Evolutionary conservation across 2,797 vertebrate species (phyloP), one percentile per base, ranked within the genome.

Genomic region (Dromococcyx pavoninus): DNA sequence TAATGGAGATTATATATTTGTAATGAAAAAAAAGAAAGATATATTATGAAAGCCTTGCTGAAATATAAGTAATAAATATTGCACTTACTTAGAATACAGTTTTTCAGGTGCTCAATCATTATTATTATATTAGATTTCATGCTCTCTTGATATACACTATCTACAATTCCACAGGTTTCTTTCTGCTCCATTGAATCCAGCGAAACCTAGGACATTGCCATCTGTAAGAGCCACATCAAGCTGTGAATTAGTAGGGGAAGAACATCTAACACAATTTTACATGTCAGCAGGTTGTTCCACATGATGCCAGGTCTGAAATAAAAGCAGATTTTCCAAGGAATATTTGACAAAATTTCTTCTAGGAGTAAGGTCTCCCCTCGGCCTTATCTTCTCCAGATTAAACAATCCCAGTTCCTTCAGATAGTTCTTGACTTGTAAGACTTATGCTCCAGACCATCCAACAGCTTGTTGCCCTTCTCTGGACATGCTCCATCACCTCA

Each of bases 1-100:
- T 86, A 93, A 93, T 85, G 64, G 95, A 62, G 27, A 71, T 85
- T 48, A 87, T 65, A 57, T 25, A 89, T 81, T 54, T 30, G n/a
- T 62, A 80, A 75, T 72, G 24, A 10, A 76, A 81, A 33, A 72
- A 71, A 41, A 41, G 67, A 62, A 58, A 15, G 25, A 69, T 11
- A 1, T 19, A 60, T 65, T 73, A 19, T 53, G 51, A 75, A 88
- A 70, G 13, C 8, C 46, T 88, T 89, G 21, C 16, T 78, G 69
- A 78, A 94, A 91, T 73, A 61, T 6, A 69, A 11, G 5, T 39
- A 92, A 89, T 69, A 25, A 93, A 91, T 83, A 62, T 27, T 73
- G 32, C 6, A 69, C 5, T 75, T 73, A 53, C 5, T 75, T 73
- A 53, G 46, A 86, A 75, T 56, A 70, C 8, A 74, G 62, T 80